Base-by-base conservation (phyloP, 2,113 vertebrate species). In the Melanocharis versteri region DNA sequence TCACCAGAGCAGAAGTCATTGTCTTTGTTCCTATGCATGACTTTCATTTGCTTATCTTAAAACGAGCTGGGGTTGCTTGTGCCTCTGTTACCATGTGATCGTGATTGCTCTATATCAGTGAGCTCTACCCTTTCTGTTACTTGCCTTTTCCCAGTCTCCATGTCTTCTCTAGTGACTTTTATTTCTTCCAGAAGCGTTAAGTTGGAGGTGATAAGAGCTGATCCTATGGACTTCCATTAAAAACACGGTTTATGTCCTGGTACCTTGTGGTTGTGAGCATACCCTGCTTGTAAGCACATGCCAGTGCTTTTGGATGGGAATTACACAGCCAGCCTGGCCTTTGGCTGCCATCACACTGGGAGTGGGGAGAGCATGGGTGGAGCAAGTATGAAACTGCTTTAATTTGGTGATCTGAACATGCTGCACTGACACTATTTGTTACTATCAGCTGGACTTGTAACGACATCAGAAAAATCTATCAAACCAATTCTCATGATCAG, bases 21-120 rank as follows among this genome's bases (percentile, higher is more conserved):
- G 40, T 17, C 76, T 94, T 82, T 94, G 57, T 80, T 93, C n/a
- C 40, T 76, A 37, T 61, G 58, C 30, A 23, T 66, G 70, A 77
- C 54, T 89, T 89, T 50, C 21, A 31, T 77, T 88, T 94, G 47
- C 66, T 87, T 91, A 79, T 91, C 87, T 96, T 54, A 26, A 77
- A 76, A 85, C 1, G 31, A 27, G 2, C 14, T 78, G 47, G 47
- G 19, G 44, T 66, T 79, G 31, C 66, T 72, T 37, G 50, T 54
- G 48, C 65, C 58, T 54, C 1, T 9, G 13, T 31, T 48, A 14
- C 75, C 80, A 47, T 10, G 82, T 69, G 84, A 72, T 62, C 57
- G 21, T 69, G 62, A 77, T 77, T 60, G 62, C 84, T 66, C 42
- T 31, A 16, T 51, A 17, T 83, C 70, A 37, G 37, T 54, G 54